Percentiles rank a stretch among this genome's conserved stretches.
These are phyloP conservation scores for Tupaia tana DNA, from an alignment of 2,113 vertebrate species.

Conservation along the genomic window DNA sequence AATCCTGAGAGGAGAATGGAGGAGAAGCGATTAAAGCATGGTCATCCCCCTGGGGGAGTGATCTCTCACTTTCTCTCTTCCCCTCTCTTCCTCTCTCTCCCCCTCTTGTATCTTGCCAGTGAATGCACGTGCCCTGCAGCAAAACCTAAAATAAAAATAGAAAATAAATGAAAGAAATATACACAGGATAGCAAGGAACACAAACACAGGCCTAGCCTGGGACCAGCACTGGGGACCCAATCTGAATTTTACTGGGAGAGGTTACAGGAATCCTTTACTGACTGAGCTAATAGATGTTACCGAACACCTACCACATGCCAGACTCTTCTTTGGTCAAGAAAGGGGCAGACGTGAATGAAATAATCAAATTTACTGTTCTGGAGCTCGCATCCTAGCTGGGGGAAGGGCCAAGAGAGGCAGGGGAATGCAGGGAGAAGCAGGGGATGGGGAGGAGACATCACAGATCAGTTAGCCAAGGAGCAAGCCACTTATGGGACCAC, in stretches of 20 bases:
- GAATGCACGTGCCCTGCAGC: too few species aligned
- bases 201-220: too few species aligned
- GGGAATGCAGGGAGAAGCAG: neutral
- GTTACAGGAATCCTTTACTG: neutral
- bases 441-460: neutral
- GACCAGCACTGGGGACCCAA: neutral
- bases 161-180: neutral
- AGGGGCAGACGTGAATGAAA: neutral
- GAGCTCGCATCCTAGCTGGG: neutral
- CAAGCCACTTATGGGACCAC: neutral
- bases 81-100: too few species aligned
- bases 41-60: too few species aligned
- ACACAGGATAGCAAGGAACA: neutral
- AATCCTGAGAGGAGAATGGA: too few species aligned
- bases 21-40: too few species aligned
- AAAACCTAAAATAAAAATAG: too few species aligned
- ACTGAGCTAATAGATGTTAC: neutral
- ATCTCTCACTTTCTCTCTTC: too few species aligned
- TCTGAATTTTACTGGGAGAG: neutral
- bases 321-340: neutral
- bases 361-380: neutral
- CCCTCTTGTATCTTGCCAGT: too few species aligned
- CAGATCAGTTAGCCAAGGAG: neutral
- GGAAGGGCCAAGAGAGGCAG: neutral
- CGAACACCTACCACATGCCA: neutral